Conservation (phyloP, 2,797 vertebrate species). For the Gymnothorax reevesii region DNA sequence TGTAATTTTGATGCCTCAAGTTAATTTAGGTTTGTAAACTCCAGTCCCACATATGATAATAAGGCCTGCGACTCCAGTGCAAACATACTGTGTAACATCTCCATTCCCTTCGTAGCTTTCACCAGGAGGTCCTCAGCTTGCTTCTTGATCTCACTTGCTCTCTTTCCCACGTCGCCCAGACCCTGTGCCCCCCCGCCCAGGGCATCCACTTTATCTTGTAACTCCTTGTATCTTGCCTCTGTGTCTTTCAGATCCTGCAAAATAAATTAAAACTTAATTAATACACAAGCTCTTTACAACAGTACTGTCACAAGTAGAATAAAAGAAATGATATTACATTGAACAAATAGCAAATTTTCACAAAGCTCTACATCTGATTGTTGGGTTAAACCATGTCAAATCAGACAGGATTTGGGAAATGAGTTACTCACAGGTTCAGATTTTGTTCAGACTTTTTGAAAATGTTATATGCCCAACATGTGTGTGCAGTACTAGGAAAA, state of each 20-base stretch:
- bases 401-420: too few species aligned
- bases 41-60: background rate
- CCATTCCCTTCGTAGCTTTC: slow-evolving; percentile 73
- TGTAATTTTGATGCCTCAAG: background rate
- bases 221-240: slow-evolving; percentile 61
- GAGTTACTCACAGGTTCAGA: too few species aligned
- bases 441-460: too few species aligned
- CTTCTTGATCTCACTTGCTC: slow-evolving; percentile 63
- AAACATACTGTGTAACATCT: slow-evolving; percentile 71
- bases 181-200: slow-evolving; percentile 56
- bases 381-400: background rate
- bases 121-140: slow-evolving; percentile 75
- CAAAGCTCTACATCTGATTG: background rate
- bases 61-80: background rate
- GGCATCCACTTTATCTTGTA: slow-evolving; percentile 66
- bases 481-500: too few species aligned
- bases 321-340: background rate
- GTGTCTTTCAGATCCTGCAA: slow-evolving; percentile 71
- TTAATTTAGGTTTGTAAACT: background rate
- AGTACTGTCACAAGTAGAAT: background rate
- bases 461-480: too few species aligned
- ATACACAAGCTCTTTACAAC: background rate
- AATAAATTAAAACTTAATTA: background rate
- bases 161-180: slow-evolving; percentile 59
- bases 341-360: background rate